Base-by-base conservation (phyloP, 1,140 invertebrate genomes). In the Pristionchus pacificus region DNA sequence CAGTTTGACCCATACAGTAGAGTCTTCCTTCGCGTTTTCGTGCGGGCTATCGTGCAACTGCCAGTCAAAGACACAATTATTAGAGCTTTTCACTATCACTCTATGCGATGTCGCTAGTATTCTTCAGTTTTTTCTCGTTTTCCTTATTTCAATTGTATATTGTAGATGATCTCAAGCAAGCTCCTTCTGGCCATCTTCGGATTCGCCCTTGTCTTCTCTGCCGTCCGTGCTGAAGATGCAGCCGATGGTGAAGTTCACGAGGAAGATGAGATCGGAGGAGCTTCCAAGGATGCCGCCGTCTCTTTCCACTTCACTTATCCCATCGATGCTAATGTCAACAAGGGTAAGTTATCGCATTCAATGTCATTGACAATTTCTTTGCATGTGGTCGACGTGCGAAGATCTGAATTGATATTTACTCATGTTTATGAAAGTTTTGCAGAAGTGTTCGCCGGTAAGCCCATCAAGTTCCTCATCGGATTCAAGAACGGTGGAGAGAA, bases 381-480 rank as follows among this genome's bases (percentile, higher is more conserved):
- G 31, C 67, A 2, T 38, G 24, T 24, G 27, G 57, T 68, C 67
- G 70, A 68, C 60, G 67, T 30, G 32, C 74, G 19, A 24, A 28
- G 64, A 27, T 14, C 31, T 19, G 62, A 71, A 29, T 28, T 25
- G 28, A 2, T 30, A 19, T 1, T 24, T 27, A 75, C 24, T n/a
- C 32, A 74, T 27, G n/a, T n/a, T 27, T 61, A 70, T 75, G 10
- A 6, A 28, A 29, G 19, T 70, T 10, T 27, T 79, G 87, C 84
- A 94, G 93, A 96, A 85, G 85, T 97, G 27, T 91, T 93, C 84
- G 94, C 91, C 84, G 95, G 95, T 63, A 89, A 90, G 79, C 88
- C 93, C 61, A 93, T 96, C 1, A 93, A 97, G 85, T 93, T 98
- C 82, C 87, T 99, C 1, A 92, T 98, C 77, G 95, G 95, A 55